These are phyloP conservation scores for Cryptotermes secundus DNA, from an alignment of 1,140 invertebrate species.

Conservation along the genomic window DNA sequence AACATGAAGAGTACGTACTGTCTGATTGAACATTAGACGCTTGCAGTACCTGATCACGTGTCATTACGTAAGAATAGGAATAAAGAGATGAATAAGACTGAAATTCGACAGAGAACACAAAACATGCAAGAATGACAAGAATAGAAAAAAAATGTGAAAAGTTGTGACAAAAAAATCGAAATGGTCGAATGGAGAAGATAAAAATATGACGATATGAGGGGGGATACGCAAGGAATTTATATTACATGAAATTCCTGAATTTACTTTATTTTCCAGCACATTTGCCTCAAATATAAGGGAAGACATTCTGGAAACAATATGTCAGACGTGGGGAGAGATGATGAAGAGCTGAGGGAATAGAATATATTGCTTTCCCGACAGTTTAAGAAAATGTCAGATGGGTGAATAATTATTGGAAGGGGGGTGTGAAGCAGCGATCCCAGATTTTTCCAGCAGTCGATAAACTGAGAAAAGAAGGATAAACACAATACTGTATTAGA, in stretches of 20 bases:
- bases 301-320: background rate
- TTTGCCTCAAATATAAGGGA: background rate
- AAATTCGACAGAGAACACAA: too few species aligned
- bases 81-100: too few species aligned
- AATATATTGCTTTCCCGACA: slow-evolving; percentile 6
- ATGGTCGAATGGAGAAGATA: too few species aligned
- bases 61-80: too few species aligned
- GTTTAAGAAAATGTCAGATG: slow-evolving; percentile 16
- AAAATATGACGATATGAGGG: background rate
- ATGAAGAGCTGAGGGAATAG: background rate
- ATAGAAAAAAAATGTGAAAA: too few species aligned
- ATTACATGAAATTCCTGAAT: slow-evolving; percentile 11
- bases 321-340: background rate
- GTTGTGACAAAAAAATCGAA: too few species aligned
- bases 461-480: background rate
- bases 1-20: too few species aligned
- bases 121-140: too few species aligned
- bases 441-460: background rate
- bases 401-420: slow-evolving; percentile 8
- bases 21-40: too few species aligned
- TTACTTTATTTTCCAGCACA: slow-evolving; percentile 5
- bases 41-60: too few species aligned
- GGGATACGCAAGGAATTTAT: background rate
- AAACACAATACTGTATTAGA: background rate
- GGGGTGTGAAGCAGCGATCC: background rate